These are phyloP conservation scores for Anseranas semipalmata DNA, from an alignment of 2,113 vertebrate species.

Conservation along the genomic window DNA sequence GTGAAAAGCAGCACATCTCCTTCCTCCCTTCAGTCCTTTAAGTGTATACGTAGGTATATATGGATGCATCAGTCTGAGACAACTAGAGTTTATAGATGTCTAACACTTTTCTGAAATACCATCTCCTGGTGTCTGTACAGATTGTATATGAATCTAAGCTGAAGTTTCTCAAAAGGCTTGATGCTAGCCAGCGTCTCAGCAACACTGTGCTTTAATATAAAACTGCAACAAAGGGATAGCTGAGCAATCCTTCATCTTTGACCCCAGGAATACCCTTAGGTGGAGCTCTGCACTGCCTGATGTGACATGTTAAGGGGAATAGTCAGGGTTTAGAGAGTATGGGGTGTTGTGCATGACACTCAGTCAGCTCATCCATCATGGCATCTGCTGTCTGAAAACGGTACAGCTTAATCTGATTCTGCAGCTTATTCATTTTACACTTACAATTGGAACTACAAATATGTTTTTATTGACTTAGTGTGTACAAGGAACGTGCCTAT, in stretches of 20 bases:
- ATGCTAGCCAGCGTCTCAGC: not conserved
- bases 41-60: not conserved
- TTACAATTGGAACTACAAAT: not conserved
- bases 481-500: not conserved
- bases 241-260: not conserved
- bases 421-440: not conserved
- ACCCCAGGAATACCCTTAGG: not conserved
- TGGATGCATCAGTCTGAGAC: not conserved
- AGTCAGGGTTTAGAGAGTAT: not conserved
- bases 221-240: not conserved
- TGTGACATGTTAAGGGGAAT: not conserved
- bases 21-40: not conserved
- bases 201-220: not conserved
- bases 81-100: not conserved
- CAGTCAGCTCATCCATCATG: not conserved
- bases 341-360: not conserved
- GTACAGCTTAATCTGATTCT: not conserved
- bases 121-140: not conserved
- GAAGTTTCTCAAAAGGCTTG: not conserved
- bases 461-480: not conserved
- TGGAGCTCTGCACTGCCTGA: not conserved
- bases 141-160: not conserved
- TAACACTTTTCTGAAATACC: not conserved
- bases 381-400: not conserved
- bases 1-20: not conserved